Conservation (phyloP, 2,113 vertebrate genomes). For the Shinisaurus crocodilurus region DNA sequence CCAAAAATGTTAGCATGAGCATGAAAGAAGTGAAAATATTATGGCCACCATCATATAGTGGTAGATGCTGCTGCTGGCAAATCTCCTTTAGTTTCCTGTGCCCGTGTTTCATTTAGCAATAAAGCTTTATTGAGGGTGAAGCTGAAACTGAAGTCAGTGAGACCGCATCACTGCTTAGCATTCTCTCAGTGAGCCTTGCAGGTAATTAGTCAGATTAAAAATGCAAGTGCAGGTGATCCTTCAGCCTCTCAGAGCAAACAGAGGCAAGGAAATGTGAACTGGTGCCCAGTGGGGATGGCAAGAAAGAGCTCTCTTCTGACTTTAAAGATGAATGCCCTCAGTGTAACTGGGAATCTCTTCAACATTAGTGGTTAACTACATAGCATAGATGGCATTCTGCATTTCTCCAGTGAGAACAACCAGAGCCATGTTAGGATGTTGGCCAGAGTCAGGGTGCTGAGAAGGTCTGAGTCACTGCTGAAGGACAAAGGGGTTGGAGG, state of each 20-base stretch:
- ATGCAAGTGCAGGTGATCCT: slow-evolving; percentile 36
- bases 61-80: neutral
- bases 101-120: neutral
- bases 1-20: neutral
- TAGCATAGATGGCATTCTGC: neutral
- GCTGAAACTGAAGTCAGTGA: neutral
- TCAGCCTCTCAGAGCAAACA: slow-evolving; percentile 28
- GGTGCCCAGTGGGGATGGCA: neutral
- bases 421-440: neutral
- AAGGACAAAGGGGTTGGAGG: neutral
- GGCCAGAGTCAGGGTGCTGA: neutral
- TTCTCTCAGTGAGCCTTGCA: neutral
- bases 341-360: neutral
- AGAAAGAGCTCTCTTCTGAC: fast-evolving
- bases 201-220: slow-evolving; percentile 49
- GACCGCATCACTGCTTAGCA: neutral
- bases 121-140: neutral
- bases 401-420: neutral
- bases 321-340: neutral
- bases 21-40: neutral
- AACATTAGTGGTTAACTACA: neutral
- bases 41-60: neutral
- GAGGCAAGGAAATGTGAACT: neutral
- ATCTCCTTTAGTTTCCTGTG: neutral
- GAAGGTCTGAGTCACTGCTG: neutral